phyloP scores from a whole-genome alignment of 2,888 invertebrate genomes.

The Furcula furcula region DNA sequence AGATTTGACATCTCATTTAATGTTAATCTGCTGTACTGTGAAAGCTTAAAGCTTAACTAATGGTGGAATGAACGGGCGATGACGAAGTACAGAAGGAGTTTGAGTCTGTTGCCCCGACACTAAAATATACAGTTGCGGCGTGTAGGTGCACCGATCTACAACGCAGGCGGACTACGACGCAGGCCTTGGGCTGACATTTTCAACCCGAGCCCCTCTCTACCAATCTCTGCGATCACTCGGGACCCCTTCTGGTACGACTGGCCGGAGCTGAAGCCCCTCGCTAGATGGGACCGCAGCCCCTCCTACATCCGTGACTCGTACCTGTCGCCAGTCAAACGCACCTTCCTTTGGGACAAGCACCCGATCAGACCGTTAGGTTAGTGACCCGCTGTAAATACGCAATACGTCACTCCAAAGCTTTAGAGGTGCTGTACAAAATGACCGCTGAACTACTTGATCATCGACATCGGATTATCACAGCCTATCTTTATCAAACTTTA shows the following conservation, averaged over 20 bases:
- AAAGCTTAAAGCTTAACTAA: conserved; percentile 43
- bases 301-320: conserved; percentile 93
- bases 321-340: conserved; percentile 94
- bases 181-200: conserved; percentile 86
- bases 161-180: conserved; percentile 83
- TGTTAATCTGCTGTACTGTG: conserved; percentile 22
- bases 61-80: conserved; percentile 47
- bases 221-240: conserved; percentile 90
- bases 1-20: conserved; percentile 9
- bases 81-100: conserved; percentile 57
- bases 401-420: conserved; percentile 40
- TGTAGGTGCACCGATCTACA: conserved; percentile 87
- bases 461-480: conserved; percentile 38
- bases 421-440: conserved; percentile 58
- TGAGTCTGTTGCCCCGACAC: conserved; percentile 60
- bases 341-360: conserved; percentile 95
- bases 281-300: conserved; percentile 87
- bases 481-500: too few species aligned
- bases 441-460: conserved; percentile 42
- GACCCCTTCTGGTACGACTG: conserved; percentile 95
- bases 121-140: conserved; percentile 55
- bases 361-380: conserved; percentile 95
- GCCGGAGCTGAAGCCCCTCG: conserved; percentile 90
- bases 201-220: conserved; percentile 89
- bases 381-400: conserved; percentile 77